These are phyloP conservation scores for Neodiprion virginianus DNA, from an alignment of 1,140 invertebrate genomes.

Conservation along the genomic window DNA sequence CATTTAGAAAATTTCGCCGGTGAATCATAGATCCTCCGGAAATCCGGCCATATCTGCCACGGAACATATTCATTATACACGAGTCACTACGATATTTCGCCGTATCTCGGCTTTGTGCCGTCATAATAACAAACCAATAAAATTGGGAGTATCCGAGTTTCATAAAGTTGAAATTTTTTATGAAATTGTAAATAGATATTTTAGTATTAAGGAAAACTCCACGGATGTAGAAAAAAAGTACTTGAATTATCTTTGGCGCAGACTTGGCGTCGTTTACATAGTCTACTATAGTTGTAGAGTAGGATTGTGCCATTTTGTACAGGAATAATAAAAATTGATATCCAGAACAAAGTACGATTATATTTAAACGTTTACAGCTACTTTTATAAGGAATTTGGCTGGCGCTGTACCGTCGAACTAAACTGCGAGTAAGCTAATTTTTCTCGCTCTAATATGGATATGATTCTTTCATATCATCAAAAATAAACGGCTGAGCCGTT, in stretches of 20 bases:
- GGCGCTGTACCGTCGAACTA: background rate
- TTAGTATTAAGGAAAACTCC: conserved; percentile 32
- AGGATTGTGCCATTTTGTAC: conserved; percentile 60
- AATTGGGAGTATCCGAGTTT: conserved; percentile 42
- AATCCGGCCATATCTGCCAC: conserved; percentile 28
- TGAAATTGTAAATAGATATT: conserved; percentile 44
- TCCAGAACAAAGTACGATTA: background rate
- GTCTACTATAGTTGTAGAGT: conserved; percentile 40
- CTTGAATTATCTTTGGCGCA: conserved; percentile 6
- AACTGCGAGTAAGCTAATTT: background rate
- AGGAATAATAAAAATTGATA: conserved; percentile 35
- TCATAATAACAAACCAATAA: conserved; percentile 41
- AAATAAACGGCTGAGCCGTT: background rate
- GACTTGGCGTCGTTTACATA: background rate
- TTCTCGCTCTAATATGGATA: background rate
- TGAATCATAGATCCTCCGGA: background rate
- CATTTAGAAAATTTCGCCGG: background rate
- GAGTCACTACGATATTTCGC: conserved; percentile 1
- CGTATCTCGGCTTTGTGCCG: conserved; percentile 31
- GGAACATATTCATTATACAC: conserved; percentile 14
- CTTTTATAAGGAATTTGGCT: background rate
- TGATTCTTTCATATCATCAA: background rate
- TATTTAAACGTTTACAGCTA: background rate
- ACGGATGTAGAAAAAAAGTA: conserved; percentile 17
- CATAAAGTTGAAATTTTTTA: conserved; percentile 37